Percentiles rank a stretch among this genome's conserved stretches.
These are phyloP conservation scores for Cistogaster globosa DNA, from an alignment of 2,888 invertebrate genomes.

Conservation along the genomic window DNA sequence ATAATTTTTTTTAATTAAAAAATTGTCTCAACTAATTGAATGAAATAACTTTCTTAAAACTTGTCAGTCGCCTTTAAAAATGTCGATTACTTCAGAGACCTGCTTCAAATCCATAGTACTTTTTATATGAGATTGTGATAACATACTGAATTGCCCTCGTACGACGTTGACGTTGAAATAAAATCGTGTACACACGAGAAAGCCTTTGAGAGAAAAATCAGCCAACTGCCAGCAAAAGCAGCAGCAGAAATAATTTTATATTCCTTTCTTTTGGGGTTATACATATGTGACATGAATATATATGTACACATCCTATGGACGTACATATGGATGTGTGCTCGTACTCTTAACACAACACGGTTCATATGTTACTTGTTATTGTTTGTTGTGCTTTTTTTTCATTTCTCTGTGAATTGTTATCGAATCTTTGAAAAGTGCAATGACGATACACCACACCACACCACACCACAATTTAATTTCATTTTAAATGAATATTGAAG, in stretches of 20 bases:
- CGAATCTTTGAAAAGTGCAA: slow-evolving; percentile 39
- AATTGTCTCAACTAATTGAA: no score
- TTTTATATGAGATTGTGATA: no score
- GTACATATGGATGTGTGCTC: background rate
- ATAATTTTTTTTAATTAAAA: no score
- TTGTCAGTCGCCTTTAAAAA: no score
- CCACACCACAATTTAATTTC: background rate
- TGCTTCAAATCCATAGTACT: no score
- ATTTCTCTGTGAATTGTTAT: slow-evolving; percentile 43
- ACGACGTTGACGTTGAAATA: slow-evolving; percentile 7
- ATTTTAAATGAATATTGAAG: background rate
- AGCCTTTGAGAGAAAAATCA: slow-evolving; percentile 3
- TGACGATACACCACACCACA: slow-evolving; percentile 10
- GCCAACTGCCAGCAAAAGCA: background rate
- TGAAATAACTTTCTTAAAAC: no score
- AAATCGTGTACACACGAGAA: background rate
- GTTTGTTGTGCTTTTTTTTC: background rate
- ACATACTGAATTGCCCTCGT: background rate
- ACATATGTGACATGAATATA: background rate
- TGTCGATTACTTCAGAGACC: no score
- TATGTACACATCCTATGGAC: no score
- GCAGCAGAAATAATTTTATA: slow-evolving; percentile 5
- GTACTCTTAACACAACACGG: slow-evolving; percentile 8
- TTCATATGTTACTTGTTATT: slow-evolving; percentile 16
- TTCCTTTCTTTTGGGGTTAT: background rate